phyloP scores from a whole-genome alignment of 2,113 vertebrate species.

The Lontra canadensis region DNA sequence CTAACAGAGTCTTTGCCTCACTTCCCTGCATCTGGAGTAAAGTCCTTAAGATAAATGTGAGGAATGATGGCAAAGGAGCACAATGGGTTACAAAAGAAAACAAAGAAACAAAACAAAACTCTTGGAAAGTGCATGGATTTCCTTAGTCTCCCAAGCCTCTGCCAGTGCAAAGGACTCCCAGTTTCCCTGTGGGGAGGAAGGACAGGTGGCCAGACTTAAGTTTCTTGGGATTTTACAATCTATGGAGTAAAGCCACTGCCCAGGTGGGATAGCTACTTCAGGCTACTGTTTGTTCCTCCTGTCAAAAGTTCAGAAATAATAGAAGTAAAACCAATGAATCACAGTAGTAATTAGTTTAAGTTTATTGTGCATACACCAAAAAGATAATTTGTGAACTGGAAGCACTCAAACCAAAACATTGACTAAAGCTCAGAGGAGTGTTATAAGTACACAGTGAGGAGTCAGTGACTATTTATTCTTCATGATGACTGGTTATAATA shows the following conservation, averaged over 20 bases:
- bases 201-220: rapidly evolving
- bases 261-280: rapidly evolving
- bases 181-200: not conserved
- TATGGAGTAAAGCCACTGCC: not conserved
- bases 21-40: not conserved
- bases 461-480: not conserved
- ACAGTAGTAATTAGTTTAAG: not conserved
- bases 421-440: not conserved
- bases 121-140: rapidly evolving
- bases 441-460: not conserved
- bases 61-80: not conserved
- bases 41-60: not conserved
- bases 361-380: not conserved
- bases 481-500: not conserved
- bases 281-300: not conserved
- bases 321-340: not conserved
- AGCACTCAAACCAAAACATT: not conserved
- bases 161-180: not conserved
- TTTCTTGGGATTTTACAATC: not conserved
- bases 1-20: not conserved
- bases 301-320: not conserved
- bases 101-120: not conserved
- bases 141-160: not conserved
- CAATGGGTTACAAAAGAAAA: not conserved
- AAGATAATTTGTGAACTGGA: not conserved